Percentiles rank a stretch among this genome's conserved stretches.
phyloP scores from a whole-genome alignment of 2,888 invertebrate species.

The Troglohyphantes excavatus region DNA sequence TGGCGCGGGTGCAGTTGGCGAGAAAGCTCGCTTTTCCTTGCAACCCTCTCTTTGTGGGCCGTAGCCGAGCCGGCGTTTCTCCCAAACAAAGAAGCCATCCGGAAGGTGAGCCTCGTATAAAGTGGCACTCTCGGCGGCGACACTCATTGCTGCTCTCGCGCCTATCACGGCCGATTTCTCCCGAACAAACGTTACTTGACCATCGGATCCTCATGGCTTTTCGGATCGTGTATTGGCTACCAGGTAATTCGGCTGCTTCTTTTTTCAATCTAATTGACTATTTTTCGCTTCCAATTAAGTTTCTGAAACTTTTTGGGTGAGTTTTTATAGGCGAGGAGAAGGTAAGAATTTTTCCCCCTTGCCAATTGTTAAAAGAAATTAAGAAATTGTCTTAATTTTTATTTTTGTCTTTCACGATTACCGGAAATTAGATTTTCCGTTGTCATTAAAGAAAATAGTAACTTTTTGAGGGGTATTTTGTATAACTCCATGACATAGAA shows the following conservation, averaged over 20 bases:
- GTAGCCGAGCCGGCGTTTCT: constrained; percentile 62
- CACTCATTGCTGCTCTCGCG: constrained; percentile 7
- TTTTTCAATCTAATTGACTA: too few species aligned
- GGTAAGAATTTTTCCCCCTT: too few species aligned
- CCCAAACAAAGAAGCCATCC: constrained; percentile 66
- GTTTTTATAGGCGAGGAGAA: too few species aligned
- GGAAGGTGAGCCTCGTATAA: constrained; percentile 55
- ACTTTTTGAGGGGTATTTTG: too few species aligned
- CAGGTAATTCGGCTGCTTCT: constrained; percentile 42
- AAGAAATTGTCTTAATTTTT: too few species aligned
- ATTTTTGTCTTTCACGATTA: too few species aligned
- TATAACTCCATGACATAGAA: too few species aligned
- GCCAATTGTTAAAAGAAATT: neutral
- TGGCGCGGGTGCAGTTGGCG: constrained; percentile 38
- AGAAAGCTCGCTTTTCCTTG: neutral
- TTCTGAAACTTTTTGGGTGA: neutral
- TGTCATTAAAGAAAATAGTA: too few species aligned
- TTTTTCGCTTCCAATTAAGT: neutral
- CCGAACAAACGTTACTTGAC: neutral
- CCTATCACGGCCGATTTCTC: neutral
- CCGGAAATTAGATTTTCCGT: too few species aligned
- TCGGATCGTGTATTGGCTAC: constrained; percentile 22
- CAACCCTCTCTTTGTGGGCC: constrained; percentile 61
- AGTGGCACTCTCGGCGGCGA: constrained; percentile 45
- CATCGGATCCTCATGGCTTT: constrained; percentile 67